These are phyloP conservation scores for Hesperia comma DNA, from an alignment of 2,888 invertebrate genomes.

Conservation along the genomic window DNA sequence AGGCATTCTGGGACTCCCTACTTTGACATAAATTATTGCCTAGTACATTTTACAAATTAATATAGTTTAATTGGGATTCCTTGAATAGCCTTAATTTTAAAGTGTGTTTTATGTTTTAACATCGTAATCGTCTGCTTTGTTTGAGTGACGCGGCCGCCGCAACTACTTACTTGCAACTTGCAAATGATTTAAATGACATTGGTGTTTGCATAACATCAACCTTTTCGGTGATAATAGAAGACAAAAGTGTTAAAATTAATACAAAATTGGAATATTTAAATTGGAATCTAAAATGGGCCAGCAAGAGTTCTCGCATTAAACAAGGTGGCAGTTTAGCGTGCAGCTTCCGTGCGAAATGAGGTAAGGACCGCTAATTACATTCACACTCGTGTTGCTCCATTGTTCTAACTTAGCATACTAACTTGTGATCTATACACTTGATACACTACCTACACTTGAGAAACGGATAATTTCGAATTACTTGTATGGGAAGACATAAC, in stretches of 20 bases:
- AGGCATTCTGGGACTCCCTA: slow-evolving; percentile 21
- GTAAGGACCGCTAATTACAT: slow-evolving; percentile 57
- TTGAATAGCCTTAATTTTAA: slow-evolving; percentile 15
- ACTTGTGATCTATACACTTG: neutral
- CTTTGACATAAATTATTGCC: neutral
- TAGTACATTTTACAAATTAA: neutral
- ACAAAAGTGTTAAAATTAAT: neutral
- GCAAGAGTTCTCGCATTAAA: slow-evolving; percentile 49
- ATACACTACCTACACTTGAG: neutral
- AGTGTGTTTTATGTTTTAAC: slow-evolving; percentile 30
- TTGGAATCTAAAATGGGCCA: neutral
- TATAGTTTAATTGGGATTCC: slow-evolving; percentile 19
- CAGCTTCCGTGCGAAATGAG: slow-evolving; percentile 51
- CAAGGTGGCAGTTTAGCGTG: slow-evolving; percentile 40
- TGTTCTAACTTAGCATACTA: slow-evolving; percentile 51
- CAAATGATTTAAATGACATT: neutral
- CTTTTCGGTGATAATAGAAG: no score
- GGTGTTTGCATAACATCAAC: no score
- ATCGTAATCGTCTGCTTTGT: slow-evolving; percentile 51
- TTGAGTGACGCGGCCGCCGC: slow-evolving; percentile 47
- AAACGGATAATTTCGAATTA: no score
- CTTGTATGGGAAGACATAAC: no score
- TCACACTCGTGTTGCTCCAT: slow-evolving; percentile 56
- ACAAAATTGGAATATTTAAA: neutral
- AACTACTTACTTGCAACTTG: slow-evolving; percentile 15